Evolutionary conservation across 2,113 vertebrate genomes (phyloP).

Genomic region (Pongo pygmaeus): DNA sequence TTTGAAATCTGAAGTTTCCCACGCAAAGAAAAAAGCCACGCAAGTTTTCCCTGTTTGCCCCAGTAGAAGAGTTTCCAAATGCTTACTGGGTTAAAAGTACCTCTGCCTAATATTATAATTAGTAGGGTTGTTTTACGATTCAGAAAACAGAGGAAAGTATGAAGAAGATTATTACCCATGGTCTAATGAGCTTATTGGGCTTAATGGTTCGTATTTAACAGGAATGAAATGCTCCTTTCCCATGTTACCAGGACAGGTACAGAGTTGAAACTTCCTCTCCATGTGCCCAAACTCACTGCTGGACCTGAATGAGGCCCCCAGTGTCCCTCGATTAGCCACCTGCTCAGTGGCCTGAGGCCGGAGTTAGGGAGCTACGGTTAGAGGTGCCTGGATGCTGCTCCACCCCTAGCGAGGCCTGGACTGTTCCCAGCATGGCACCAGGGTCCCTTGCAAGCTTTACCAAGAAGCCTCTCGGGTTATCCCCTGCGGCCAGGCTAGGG

Average conservation of each 20-base stretch:
- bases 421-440: background rate
- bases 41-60: background rate
- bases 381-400: background rate
- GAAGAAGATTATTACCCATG: background rate
- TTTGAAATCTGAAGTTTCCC: background rate
- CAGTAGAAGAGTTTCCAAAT: background rate
- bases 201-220: background rate
- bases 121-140: background rate
- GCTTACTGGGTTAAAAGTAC: background rate
- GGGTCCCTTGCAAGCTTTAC: background rate
- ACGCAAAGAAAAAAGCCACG: background rate
- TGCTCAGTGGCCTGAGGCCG: background rate
- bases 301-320: background rate
- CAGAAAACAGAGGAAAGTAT: background rate
- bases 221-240: too few species aligned
- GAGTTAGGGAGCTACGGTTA: background rate
- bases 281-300: too few species aligned
- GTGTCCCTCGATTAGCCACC: background rate
- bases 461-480: background rate
- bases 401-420: background rate
- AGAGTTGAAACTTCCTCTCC: fast-evolving
- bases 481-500: background rate
- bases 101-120: background rate
- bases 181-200: background rate
- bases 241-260: too few species aligned